Evolutionary conservation across 1,140 invertebrate genomes (phyloP), one percentile per base, ranked within the genome.

Genomic region (Papilio polytes): DNA sequence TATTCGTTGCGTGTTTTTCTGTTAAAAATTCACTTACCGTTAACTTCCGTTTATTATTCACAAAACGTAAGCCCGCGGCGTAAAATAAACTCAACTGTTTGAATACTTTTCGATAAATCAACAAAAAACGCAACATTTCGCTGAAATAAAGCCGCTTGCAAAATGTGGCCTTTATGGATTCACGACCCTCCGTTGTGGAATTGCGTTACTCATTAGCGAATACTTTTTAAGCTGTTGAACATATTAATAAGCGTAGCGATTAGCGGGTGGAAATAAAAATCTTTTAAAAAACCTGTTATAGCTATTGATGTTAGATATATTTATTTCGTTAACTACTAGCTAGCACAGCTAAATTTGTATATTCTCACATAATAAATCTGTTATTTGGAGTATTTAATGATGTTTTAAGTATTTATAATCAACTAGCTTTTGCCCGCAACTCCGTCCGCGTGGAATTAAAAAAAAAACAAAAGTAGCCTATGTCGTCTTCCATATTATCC

Each of bases 151-250:
- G 59, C 22, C 3, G 59, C 22, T 66, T 6, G 12, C 22, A 31
- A 66, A 66, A 31, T 66, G 59, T 66, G 22, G 63, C 63, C 22
- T 66, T 31, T 66, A 66, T 26, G 12, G 59, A 66, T 31, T 31
- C 63, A 12, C 2, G 26, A 26, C 63, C 63, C 26, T 15, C 13
- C 26, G 63, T n/a, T 26, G n/a, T 66, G 63, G 12, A 66, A 66
- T 66, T 66, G 26, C 59, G 59, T 66, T 66, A 66, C 63, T 66
- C 63, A 66, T 66, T 66, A 66, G 26, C 63, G 26, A 66, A 66
- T 66, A 26, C 63, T 26, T 66, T 66, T 66, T 59, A 66, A 13
- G 63, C 31, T 31, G 22, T 31, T 70, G 63, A 18, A 31, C 31
- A 70, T 70, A 70, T 7, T 70, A 3, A 31, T 70, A 31, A 70